Percentiles rank a stretch among this genome's conserved stretches.
Evolutionary conservation across 2,888 invertebrate genomes (phyloP).

Genomic region (Acholoe squamosa): DNA sequence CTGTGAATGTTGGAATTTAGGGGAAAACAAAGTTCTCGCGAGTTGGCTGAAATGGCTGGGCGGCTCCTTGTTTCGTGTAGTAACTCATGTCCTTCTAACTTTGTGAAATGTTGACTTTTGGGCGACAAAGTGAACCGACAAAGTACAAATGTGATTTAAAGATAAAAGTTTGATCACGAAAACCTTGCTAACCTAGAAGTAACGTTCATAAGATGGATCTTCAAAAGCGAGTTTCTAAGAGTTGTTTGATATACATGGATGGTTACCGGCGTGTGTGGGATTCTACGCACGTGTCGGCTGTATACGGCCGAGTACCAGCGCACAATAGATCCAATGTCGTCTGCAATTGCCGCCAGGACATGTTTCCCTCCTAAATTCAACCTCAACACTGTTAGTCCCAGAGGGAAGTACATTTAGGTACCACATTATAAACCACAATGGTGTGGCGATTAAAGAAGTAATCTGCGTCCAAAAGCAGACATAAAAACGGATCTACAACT

Average conservation of each 20-base stretch:
- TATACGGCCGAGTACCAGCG: not conserved
- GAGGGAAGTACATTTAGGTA: not conserved
- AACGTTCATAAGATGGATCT: no score
- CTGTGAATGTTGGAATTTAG: no score
- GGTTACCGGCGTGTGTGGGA: constrained; percentile 1
- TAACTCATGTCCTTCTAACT: no score
- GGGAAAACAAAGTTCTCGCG: no score
- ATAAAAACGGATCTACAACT: constrained; percentile 7
- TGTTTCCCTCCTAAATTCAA: not conserved
- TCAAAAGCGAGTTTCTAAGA: not conserved
- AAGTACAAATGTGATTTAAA: no score
- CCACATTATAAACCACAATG: not conserved
- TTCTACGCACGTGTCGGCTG: not conserved
- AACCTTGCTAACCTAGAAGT: no score
- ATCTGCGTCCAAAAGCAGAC: not conserved
- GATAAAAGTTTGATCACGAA: no score
- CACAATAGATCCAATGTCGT: not conserved
- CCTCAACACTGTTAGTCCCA: not conserved
- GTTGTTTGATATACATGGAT: not conserved
- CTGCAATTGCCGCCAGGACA: not conserved
- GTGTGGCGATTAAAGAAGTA: not conserved
- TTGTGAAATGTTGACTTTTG: no score
- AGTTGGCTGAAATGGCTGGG: no score
- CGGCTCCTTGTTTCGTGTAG: no score
- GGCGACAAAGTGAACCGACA: no score